Conservation (phyloP, 2,113 vertebrate species). For the Leptobrachium ailaonicum region DNA sequence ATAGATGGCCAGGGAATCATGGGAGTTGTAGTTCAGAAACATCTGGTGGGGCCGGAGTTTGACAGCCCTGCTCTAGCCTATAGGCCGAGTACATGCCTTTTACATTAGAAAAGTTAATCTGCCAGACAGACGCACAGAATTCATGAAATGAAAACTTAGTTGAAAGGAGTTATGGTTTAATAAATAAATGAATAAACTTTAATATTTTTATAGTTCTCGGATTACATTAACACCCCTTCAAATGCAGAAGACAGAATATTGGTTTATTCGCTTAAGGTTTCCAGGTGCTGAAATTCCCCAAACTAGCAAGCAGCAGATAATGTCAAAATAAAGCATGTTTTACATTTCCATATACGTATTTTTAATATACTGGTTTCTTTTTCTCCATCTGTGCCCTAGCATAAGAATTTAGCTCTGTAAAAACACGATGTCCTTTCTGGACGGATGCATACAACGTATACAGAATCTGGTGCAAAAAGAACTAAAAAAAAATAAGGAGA, state of each 20-base stretch:
- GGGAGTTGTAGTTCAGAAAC: no score
- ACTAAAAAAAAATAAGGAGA: no score
- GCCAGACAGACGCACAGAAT: no score
- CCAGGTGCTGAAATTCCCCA: slow-evolving; percentile 30
- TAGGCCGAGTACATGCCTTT: no score
- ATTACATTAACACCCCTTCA: slow-evolving; percentile 45
- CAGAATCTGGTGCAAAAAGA: no score
- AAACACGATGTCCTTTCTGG: not conserved
- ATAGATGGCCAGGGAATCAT: no score
- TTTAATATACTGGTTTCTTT: slow-evolving; percentile 38
- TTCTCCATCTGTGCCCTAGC: slow-evolving; percentile 38
- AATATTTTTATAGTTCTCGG: not conserved
- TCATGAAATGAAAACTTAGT: no score
- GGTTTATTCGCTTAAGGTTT: slow-evolving; percentile 21
- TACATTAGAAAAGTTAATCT: no score
- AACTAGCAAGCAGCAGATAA: slow-evolving; percentile 37
- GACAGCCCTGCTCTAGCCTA: no score
- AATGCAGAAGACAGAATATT: slow-evolving; percentile 18
- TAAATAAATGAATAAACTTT: not conserved
- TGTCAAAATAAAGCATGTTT: slow-evolving; percentile 45
- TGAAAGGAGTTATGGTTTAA: not conserved
- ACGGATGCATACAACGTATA: not conserved
- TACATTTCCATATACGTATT: slow-evolving; percentile 33
- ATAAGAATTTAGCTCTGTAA: slow-evolving; percentile 18
- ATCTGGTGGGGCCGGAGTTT: no score